Base-by-base conservation (phyloP, 64 coral and sea anemone genomes). In the Platygyra sinensis region DNA sequence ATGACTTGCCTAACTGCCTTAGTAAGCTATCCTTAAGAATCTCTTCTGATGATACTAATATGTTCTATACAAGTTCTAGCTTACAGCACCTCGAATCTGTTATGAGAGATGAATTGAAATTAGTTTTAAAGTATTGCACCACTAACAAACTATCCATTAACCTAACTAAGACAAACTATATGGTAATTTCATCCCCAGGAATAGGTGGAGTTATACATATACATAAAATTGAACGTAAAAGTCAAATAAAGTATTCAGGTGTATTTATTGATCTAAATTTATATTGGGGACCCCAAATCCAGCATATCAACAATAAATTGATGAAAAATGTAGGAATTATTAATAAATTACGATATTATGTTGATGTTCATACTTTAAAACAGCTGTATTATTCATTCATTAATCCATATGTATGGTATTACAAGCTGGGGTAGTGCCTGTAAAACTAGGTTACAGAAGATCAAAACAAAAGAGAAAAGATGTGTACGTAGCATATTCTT, bases 41-140 rank as follows among this genome's bases (percentile, higher is more conserved):
- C 18, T 87, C 73, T 87, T 67, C 85, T 73, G 85, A 87, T 32
- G 67, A 87, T 74, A 87, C 63, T 30, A 87, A 87, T 59, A 87
- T 60, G 11, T 87, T 74, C 19, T 74, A 75, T n/a, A 73, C 86
- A 72, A 39, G 50, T 87, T 27, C 69, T 52, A 87, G 73, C 55
- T 46, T 69, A 20, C 36, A 36, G 29, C 63, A 87, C 52, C 29
- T 87, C 19, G 65, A 87, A 54, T 51, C 36, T 15, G 72, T 36
- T 51, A 87, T 87, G 27, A 87, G 73, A 59, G 46, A 51, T 13
- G 85, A 87, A 60, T 69, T 87, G 52, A 52, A 49, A 72, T n/a
- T 49, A 73, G 85, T 87, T 29, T 73, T 73, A 2, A 18, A 87
- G 12, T 87, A 74, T 32, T 87, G 85, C 18, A 51, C 5, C 20